Conservation (phyloP, 2,797 vertebrate species). For the Characodon lateralis region DNA sequence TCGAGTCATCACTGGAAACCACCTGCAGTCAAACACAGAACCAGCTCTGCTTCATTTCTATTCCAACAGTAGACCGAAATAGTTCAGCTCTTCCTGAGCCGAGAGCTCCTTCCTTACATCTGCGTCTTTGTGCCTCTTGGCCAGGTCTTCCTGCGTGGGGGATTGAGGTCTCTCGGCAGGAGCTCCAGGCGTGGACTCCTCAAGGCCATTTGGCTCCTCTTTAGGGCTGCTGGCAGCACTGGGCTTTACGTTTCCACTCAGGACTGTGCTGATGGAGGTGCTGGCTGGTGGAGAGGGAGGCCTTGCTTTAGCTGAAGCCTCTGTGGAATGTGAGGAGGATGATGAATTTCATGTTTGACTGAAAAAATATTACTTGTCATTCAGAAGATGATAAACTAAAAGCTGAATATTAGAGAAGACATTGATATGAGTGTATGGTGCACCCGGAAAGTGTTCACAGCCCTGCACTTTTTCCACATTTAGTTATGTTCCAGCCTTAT, state of each 20-base stretch:
- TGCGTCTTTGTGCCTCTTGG: constrained; percentile 79
- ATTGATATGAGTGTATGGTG: no score
- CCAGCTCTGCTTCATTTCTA: neutral
- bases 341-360: neutral
- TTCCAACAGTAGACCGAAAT: no score
- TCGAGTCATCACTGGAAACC: constrained; percentile 72
- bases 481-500: no score
- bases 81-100: neutral
- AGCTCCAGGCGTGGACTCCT: constrained; percentile 57
- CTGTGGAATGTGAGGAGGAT: constrained; percentile 60
- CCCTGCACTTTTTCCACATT: no score
- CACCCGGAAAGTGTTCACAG: no score
- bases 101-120: constrained; percentile 43
- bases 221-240: constrained; percentile 63
- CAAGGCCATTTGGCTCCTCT: constrained; percentile 68
- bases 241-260: constrained; percentile 32
- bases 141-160: constrained; percentile 73
- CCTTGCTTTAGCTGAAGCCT: constrained; percentile 70
- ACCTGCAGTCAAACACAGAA: constrained; percentile 45
- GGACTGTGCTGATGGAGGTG: constrained; percentile 32
- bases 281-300: constrained; percentile 59
- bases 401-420: neutral
- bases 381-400: neutral
- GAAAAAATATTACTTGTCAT: neutral
- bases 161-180: constrained; percentile 78